A percentile compares a stretch with the other conserved stretches of the same genome.
Conservation (phyloP, 1,140 invertebrate species). For the Ganaspis sp. region DNA sequence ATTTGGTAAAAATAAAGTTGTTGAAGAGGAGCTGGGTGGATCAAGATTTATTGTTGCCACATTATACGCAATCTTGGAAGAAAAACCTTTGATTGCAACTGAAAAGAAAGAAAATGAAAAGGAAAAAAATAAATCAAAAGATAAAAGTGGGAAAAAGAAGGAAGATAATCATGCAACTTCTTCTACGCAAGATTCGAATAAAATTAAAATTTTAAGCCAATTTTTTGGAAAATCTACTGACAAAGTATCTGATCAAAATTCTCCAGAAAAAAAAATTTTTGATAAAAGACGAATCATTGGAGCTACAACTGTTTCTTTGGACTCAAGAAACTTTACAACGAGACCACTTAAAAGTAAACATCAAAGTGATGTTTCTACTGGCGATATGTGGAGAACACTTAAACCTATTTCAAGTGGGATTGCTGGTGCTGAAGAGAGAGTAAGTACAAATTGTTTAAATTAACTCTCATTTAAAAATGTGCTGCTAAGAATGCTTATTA, state of each 20-base stretch:
- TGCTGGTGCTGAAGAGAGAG: conserved; percentile 78
- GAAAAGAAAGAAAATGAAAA: conserved; percentile 73
- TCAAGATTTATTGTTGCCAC: conserved; percentile 84
- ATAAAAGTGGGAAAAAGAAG: conserved; percentile 65
- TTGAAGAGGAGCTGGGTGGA: conserved; percentile 79
- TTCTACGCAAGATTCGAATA: conserved; percentile 57
- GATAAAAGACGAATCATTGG: conserved; percentile 82
- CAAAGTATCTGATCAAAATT: conserved; percentile 56
- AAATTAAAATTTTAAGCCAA: conserved; percentile 67
- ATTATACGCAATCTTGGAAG: conserved; percentile 84
- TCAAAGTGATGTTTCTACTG: conserved; percentile 80
- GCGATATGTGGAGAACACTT: conserved; percentile 85
- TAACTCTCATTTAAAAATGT: neutral
- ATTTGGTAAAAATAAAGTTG: conserved; percentile 71
- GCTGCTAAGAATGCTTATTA: no score
- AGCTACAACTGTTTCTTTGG: conserved; percentile 84
- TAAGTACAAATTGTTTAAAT: conserved; percentile 66
- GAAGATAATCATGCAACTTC: conserved; percentile 51
- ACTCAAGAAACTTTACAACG: conserved; percentile 81
- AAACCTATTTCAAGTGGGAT: conserved; percentile 83
- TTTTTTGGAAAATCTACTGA: conserved; percentile 68
- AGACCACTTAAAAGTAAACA: conserved; percentile 78
- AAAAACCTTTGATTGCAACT: conserved; percentile 73
- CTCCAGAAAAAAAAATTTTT: conserved; percentile 73
- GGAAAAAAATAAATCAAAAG: conserved; percentile 55